Evolutionary conservation across 1,140 invertebrate genomes (phyloP).

Genomic region (Saccostrea echinata): DNA sequence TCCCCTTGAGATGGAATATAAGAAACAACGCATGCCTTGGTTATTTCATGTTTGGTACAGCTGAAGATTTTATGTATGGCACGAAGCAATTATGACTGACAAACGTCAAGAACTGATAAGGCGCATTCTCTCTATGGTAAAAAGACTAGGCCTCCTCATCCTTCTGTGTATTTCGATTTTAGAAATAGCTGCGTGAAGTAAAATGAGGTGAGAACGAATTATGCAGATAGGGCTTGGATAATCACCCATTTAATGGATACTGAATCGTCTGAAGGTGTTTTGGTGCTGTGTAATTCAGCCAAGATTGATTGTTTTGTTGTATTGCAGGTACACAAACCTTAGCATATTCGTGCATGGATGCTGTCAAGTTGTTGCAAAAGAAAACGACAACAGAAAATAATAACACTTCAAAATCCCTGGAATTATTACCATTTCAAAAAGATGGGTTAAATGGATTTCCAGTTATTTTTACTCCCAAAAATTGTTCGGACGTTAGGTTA

Average conservation of each 20-base stretch:
- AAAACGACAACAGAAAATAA: slow-evolving; percentile 36
- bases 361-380: slow-evolving; percentile 25
- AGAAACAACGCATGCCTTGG: slow-evolving; percentile 12
- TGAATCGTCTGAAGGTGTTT: slow-evolving; percentile 4
- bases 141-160: slow-evolving; percentile 1
- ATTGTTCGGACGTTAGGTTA: slow-evolving; percentile 33
- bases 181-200: slow-evolving; percentile 10
- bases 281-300: neutral
- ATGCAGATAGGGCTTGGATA: slow-evolving; percentile 16
- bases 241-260: slow-evolving; percentile 15
- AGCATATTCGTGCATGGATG: slow-evolving; percentile 28
- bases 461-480: slow-evolving; percentile 9
- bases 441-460: slow-evolving; percentile 8
- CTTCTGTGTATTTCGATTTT: slow-evolving; percentile 29
- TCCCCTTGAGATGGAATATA: slow-evolving; percentile 23
- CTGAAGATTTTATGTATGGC: slow-evolving; percentile 34
- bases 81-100: slow-evolving; percentile 19
- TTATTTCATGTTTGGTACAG: slow-evolving; percentile 11
- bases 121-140: slow-evolving; percentile 9
- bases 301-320: slow-evolving; percentile 10
- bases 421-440: slow-evolving; percentile 17
- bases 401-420: slow-evolving; percentile 39
- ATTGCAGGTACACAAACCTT: slow-evolving; percentile 9
- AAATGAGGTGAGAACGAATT: slow-evolving; percentile 24
- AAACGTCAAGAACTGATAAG: slow-evolving; percentile 20